A percentile compares a stretch with the other conserved stretches of the same genome.
Evolutionary conservation across 2,888 invertebrate species (phyloP).

Genomic region (Trachelus tabidus): DNA sequence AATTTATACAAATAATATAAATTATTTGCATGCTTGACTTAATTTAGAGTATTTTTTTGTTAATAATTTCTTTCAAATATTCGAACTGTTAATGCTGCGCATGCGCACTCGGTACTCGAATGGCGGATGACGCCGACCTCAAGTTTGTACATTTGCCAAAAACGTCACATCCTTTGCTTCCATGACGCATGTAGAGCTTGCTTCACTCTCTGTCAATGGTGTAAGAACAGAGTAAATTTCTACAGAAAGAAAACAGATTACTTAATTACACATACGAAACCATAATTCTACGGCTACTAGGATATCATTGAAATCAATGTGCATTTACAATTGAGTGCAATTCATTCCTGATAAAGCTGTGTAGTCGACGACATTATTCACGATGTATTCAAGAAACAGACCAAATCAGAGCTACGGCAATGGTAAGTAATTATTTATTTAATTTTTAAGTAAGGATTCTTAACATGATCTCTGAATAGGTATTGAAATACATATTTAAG

Average conservation of each 20-base stretch:
- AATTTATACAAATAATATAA: background rate
- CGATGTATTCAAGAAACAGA: constrained; percentile 41
- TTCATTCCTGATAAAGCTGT: no score
- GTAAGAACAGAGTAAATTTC: background rate
- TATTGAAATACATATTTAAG: background rate
- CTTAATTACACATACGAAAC: background rate
- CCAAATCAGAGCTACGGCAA: constrained; percentile 35
- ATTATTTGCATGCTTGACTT: background rate
- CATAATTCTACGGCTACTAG: background rate
- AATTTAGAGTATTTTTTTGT: background rate
- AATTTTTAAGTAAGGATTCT: background rate
- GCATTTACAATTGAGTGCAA: background rate
- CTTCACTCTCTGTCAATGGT: background rate
- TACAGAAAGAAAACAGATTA: background rate
- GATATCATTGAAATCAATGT: background rate
- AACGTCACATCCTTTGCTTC: constrained; percentile 1
- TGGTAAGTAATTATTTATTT: constrained; percentile 23
- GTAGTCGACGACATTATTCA: background rate
- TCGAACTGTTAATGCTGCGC: background rate
- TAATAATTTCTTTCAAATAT: background rate
- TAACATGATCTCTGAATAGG: background rate
- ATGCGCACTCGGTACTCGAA: background rate
- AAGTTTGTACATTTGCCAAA: background rate
- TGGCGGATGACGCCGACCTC: background rate
- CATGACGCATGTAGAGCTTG: constrained; percentile 2